These are phyloP conservation scores for Drosophila suzukii DNA, from an alignment of 1,140 invertebrate genomes.

Conservation along the genomic window DNA sequence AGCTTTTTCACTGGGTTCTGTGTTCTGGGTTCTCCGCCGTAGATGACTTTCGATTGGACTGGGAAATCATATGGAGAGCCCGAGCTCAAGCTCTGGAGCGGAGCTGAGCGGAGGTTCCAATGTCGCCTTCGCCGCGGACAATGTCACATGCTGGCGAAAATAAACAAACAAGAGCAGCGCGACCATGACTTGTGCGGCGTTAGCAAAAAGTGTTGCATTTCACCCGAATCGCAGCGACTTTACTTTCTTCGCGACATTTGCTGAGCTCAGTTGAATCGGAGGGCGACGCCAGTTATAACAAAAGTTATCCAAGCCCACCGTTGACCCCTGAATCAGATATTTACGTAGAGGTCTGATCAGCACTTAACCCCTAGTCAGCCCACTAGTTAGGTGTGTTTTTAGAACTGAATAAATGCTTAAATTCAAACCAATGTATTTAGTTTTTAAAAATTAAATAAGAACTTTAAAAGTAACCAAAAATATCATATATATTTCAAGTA, in stretches of 20 bases:
- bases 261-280: constrained; percentile 65
- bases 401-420: too few relatives aligned
- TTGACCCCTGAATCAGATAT: constrained; percentile 68
- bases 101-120: constrained; percentile 57
- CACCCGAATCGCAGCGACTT: constrained; percentile 65
- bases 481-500: too few relatives aligned
- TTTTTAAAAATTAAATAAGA: too few relatives aligned
- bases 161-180: constrained; percentile 67
- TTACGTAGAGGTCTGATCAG: constrained; percentile 40
- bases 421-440: too few relatives aligned
- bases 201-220: constrained; percentile 76
- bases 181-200: constrained; percentile 76
- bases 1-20: constrained; percentile 20
- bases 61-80: constrained; percentile 17
- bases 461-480: too few relatives aligned
- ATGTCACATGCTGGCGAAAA: constrained; percentile 69
- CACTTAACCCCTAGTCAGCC: constrained; percentile 16
- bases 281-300: constrained; percentile 55
- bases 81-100: constrained; percentile 10
- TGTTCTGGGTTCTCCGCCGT: constrained; percentile 21
- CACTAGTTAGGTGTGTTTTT: too few relatives aligned
- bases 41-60: constrained; percentile 61
- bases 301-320: constrained; percentile 59
- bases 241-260: constrained; percentile 69
- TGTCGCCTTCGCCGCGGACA: constrained; percentile 72